Evolutionary conservation across 2,113 vertebrate species (phyloP).

Genomic region (Perca fluviatilis): DNA sequence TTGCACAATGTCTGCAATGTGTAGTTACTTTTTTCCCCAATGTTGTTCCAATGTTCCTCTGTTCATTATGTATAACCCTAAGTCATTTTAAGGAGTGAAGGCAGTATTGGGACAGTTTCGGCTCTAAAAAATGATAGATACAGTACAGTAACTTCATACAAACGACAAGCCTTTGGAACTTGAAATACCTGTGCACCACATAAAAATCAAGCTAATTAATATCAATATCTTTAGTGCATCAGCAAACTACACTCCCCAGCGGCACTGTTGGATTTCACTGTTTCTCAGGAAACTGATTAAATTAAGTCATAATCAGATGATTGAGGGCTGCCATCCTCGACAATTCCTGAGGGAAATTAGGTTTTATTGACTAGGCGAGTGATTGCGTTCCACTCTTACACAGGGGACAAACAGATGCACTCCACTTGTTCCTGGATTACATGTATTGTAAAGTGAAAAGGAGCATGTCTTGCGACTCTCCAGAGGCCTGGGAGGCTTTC

Average conservation of each 20-base stretch:
- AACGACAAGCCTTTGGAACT: constrained; percentile 26
- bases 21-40: background rate
- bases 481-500: constrained; percentile 15
- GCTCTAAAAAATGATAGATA: background rate
- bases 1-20: constrained; percentile 43
- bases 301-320: constrained; percentile 68
- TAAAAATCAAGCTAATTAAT: constrained; percentile 36
- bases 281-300: constrained; percentile 55
- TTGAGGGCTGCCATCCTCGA: constrained; percentile 63
- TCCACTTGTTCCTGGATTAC: constrained; percentile 62
- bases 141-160: background rate
- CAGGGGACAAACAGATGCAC: constrained; percentile 54
- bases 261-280: constrained; percentile 21
- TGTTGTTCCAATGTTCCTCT: background rate
- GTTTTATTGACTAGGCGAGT: constrained; percentile 60
- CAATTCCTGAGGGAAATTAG: constrained; percentile 67
- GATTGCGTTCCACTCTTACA: constrained; percentile 44
- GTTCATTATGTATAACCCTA: background rate
- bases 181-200: constrained; percentile 3
- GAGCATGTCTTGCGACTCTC: constrained; percentile 31
- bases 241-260: constrained; percentile 29
- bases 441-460: constrained; percentile 53
- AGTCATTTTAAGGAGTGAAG: constrained; percentile 5
- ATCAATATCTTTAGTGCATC: constrained; percentile 42
- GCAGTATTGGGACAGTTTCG: background rate